Base-by-base conservation (phyloP, 2,797 vertebrate species). In the Myotis planiceps region DNA sequence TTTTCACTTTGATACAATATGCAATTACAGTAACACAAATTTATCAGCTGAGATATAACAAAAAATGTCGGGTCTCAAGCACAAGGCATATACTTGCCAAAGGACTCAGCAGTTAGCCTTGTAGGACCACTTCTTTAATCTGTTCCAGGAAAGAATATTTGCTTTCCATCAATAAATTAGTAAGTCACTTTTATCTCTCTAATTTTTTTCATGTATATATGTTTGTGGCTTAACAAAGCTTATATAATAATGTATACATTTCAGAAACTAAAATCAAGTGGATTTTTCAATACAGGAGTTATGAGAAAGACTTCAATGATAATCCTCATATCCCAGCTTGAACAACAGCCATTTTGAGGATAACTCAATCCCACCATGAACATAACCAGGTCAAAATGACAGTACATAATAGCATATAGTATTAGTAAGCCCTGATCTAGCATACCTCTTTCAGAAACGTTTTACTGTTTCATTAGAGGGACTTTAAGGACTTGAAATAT, bases 41-140 rank as follows among this genome's bases (percentile, higher is more conserved):
- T 55, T 88, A 37, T 94, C 27, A 58, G 27, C 10, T 69, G 69
- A 87, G 39, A 72, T 76, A 75, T 63, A 88, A 86, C 34, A 85
- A 8, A 84, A 89, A 93, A 76, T 89, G 80, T 88, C 0, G 0
- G 63, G 93, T 95, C 91, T 39, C 42, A 76, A 86, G 68, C 58
- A 95, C 32, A 93, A 93, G 87, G 53, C 80, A 60, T 14, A 49
- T 15, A 58, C 34, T 75, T 89, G 91, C 80, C 60, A 96, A 96
- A 95, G 32, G 39, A 78, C 13, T 58, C 14, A 79, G 79, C 86
- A 97, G 49, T 66, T 71, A 87, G 79, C 88, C 69, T 92, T 90
- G 47, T n/a, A 84, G 58, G 91, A 97, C 89, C 53, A 96, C 71
- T 79, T 94, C 23, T 85, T 87, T 88, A 91, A 42, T 69, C 14